Percentiles rank a stretch among this genome's conserved stretches.
Evolutionary conservation across 2,113 vertebrate genomes (phyloP).

Genomic region (Bubo bubo): DNA sequence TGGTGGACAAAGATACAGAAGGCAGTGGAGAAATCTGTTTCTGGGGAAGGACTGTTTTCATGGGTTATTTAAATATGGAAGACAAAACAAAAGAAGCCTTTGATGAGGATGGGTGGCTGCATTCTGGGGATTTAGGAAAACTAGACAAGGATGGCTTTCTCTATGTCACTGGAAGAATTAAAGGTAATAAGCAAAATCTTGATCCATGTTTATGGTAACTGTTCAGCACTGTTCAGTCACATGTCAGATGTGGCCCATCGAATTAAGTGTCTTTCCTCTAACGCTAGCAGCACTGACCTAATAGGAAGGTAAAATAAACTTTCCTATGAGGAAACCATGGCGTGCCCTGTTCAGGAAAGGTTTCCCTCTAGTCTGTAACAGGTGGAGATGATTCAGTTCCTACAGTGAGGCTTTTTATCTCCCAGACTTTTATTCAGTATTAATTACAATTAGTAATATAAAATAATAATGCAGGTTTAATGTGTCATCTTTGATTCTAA

Average conservation of each 20-base stretch:
- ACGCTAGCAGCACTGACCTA: background rate
- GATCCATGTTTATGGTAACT: background rate
- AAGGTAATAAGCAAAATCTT: slow-evolving; percentile 74
- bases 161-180: slow-evolving; percentile 87
- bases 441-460: background rate
- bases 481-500: background rate
- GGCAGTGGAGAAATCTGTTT: slow-evolving; percentile 87
- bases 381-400: background rate
- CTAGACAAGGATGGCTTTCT: slow-evolving; percentile 85
- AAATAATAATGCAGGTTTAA: background rate
- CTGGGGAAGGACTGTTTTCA: slow-evolving; percentile 90
- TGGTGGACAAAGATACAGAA: slow-evolving; percentile 76
- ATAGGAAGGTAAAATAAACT: background rate
- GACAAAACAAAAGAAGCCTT: slow-evolving; percentile 84
- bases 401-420: background rate
- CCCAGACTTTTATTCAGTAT: background rate
- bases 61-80: slow-evolving; percentile 90
- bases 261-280: background rate
- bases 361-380: background rate
- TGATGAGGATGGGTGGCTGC: slow-evolving; percentile 87
- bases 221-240: background rate
- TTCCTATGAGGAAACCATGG: background rate
- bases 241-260: background rate
- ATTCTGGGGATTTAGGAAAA: slow-evolving; percentile 84
- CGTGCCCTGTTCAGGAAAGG: background rate